Conservation (phyloP, 1,140 invertebrate species). For the Lepidotrigona ventralis region DNA sequence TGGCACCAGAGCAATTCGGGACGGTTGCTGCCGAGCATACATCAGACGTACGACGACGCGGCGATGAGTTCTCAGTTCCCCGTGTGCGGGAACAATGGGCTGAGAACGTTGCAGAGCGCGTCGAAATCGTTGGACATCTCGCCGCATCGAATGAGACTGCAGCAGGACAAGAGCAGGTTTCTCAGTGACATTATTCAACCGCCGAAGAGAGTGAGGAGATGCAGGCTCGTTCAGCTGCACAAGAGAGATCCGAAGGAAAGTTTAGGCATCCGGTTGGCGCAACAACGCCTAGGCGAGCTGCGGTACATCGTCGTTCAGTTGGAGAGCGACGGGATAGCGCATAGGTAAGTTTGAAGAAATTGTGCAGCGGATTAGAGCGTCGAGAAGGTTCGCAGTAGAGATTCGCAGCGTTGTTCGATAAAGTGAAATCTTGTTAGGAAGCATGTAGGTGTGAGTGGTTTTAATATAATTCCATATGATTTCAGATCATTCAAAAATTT, state of each 20-base stretch:
- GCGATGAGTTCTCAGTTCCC: slow-evolving; percentile 50
- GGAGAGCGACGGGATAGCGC: slow-evolving; percentile 89
- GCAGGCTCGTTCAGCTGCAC: slow-evolving; percentile 73
- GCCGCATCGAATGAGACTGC: slow-evolving; percentile 73
- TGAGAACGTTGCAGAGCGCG: slow-evolving; percentile 5
- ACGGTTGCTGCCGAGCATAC: slow-evolving; percentile 75
- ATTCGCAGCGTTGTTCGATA: too few species aligned
- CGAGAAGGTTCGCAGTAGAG: not conserved
- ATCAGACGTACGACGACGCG: slow-evolving; percentile 68
- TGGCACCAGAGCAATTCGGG: slow-evolving; percentile 77
- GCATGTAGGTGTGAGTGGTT: not conserved
- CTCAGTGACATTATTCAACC: slow-evolving; percentile 76
- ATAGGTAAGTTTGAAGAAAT: slow-evolving; percentile 81
- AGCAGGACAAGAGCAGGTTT: slow-evolving; percentile 77
- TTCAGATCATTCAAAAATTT: too few species aligned
- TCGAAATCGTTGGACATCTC: slow-evolving; percentile 55
- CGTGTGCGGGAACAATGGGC: slow-evolving; percentile 50
- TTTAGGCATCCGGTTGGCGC: slow-evolving; percentile 86
- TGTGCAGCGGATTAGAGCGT: not conserved
- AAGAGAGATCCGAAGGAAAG: slow-evolving; percentile 84
- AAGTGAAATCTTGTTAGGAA: too few species aligned
- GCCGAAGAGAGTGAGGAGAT: slow-evolving; percentile 70
- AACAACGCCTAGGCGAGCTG: slow-evolving; percentile 84
- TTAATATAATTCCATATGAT: too few species aligned
- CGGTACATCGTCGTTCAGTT: slow-evolving; percentile 91